A percentile compares a stretch with the other conserved stretches of the same genome.
Conservation (phyloP, 2,888 invertebrate genomes). For the Tenthredo distinguenda region DNA sequence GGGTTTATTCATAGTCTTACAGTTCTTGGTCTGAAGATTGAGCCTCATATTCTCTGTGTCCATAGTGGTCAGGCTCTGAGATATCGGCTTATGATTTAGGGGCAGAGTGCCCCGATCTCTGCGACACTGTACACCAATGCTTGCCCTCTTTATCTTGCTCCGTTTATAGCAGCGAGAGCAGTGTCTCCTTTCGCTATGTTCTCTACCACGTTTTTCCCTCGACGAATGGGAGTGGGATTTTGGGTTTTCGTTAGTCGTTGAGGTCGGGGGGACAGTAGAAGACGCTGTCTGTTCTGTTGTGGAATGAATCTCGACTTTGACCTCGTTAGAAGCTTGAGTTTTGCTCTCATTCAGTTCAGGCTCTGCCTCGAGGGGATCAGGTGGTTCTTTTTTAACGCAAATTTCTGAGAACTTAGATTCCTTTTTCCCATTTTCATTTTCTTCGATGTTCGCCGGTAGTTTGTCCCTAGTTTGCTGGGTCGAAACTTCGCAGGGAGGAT, state of each 20-base stretch:
- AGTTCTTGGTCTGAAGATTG: constrained; percentile 72
- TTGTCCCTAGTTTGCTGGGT: background rate
- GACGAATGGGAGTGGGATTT: constrained; percentile 68
- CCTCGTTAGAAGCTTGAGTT: background rate
- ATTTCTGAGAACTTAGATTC: constrained; percentile 32
- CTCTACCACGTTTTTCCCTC: constrained; percentile 71
- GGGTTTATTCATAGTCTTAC: constrained; percentile 67
- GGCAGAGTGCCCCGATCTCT: constrained; percentile 79
- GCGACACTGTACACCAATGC: constrained; percentile 87
- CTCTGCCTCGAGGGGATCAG: constrained; percentile 55
- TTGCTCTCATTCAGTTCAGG: background rate
- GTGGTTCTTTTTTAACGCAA: constrained; percentile 64
- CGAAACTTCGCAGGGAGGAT: background rate
- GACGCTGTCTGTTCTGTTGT: constrained; percentile 47
- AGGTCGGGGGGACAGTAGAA: constrained; percentile 32
- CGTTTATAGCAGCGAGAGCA: constrained; percentile 86
- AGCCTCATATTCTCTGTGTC: constrained; percentile 72
- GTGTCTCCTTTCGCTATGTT: constrained; percentile 73
- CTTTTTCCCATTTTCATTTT: background rate
- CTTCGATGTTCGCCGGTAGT: background rate
- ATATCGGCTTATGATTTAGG: constrained; percentile 61
- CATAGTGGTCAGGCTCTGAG: constrained; percentile 55
- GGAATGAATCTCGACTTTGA: constrained; percentile 56
- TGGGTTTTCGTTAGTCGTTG: constrained; percentile 53
- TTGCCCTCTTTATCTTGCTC: constrained; percentile 85